A percentile compares a stretch with the other conserved stretches of the same genome.
phyloP scores from a whole-genome alignment of 2,113 vertebrate species.

The Heloderma charlesbogerti region DNA sequence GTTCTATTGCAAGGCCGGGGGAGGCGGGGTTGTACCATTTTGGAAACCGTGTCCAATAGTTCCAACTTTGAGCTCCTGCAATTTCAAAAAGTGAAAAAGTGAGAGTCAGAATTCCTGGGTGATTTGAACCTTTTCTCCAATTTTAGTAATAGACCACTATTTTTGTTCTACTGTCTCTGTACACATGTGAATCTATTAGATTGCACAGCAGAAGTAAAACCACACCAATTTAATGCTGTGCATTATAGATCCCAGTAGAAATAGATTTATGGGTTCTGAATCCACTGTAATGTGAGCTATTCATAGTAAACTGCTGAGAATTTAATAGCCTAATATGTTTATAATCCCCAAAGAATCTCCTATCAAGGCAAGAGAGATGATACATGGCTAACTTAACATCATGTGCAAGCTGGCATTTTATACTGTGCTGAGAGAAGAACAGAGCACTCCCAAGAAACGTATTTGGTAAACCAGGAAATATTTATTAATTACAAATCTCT shows the following conservation, averaged over 20 bases:
- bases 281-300: slow-evolving; percentile 46
- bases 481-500: not conserved
- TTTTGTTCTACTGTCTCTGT: not conserved
- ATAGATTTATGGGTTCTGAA: slow-evolving; percentile 44
- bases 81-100: slow-evolving; percentile 15
- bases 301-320: slow-evolving; percentile 54
- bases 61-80: not conserved
- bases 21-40: not conserved
- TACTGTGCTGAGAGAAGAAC: slow-evolving; percentile 27
- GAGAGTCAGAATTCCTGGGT: not conserved
- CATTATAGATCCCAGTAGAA: slow-evolving; percentile 10
- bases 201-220: slow-evolving; percentile 11
- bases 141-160: slow-evolving; percentile 22
- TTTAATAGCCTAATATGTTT: slow-evolving; percentile 58
- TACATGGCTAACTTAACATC: slow-evolving; percentile 42
- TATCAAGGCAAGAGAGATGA: slow-evolving; percentile 53
- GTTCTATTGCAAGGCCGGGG: not conserved
- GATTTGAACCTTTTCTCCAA: slow-evolving; percentile 31
- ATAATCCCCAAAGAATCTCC: slow-evolving; percentile 51
- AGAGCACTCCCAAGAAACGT: not conserved
- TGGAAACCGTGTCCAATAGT: not conserved
- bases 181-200: not conserved
- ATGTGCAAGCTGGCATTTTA: slow-evolving; percentile 60
- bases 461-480: not conserved
- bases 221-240: slow-evolving; percentile 30